These are phyloP conservation scores for Laticauda colubrina DNA, from an alignment of 2,113 vertebrate genomes.

Conservation along the genomic window DNA sequence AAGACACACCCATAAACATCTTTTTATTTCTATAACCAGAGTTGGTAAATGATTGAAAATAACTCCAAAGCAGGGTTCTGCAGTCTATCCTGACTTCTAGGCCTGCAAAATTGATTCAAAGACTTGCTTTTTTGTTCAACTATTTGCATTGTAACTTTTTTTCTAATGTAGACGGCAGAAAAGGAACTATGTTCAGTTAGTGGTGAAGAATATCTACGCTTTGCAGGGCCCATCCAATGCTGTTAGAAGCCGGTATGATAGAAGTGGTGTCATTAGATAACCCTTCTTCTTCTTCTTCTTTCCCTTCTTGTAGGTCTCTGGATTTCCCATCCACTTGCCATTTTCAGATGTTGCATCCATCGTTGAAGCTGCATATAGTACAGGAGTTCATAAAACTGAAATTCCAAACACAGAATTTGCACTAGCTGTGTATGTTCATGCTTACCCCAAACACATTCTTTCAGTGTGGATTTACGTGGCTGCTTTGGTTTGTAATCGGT, in stretches of 20 bases:
- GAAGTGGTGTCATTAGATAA: neutral
- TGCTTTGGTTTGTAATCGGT: conserved; percentile 81
- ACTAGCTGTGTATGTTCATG: conserved; percentile 89
- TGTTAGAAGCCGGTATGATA: neutral
- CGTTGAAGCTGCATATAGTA: conserved; percentile 89
- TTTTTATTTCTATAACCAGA: neutral
- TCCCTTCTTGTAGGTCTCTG: conserved; percentile 79
- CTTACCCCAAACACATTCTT: conserved; percentile 88
- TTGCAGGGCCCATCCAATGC: neutral
- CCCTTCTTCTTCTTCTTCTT: neutral
- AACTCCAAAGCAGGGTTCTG: neutral
- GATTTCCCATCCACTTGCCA: conserved; percentile 90
- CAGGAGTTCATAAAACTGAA: conserved; percentile 85
- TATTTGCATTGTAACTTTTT: neutral
- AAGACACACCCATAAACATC: neutral
- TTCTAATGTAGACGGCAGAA: neutral
- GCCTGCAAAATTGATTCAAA: neutral
- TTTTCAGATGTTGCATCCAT: conserved; percentile 89
- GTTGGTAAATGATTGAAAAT: neutral
- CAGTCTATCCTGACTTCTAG: neutral
- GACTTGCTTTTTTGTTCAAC: neutral
- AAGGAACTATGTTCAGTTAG: neutral
- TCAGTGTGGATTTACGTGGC: conserved; percentile 96
- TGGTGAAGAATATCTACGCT: neutral
- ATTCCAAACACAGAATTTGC: conserved; percentile 87